Base-by-base conservation (phyloP, 2,888 invertebrate genomes). In the Alviniconcha strummeri region DNA sequence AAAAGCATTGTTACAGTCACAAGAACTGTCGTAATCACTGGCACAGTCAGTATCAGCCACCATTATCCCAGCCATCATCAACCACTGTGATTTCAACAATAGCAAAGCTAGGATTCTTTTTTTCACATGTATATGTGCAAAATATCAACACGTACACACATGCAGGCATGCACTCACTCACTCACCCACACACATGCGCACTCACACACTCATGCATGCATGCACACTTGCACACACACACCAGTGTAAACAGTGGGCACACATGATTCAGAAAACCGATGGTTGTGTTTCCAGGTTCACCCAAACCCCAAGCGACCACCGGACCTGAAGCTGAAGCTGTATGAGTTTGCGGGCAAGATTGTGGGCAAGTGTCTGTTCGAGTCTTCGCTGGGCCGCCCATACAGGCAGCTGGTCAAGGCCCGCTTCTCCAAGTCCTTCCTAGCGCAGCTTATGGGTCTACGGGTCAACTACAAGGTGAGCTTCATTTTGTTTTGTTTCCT, bases 301-400 rank as follows among this genome's bases (percentile, higher is more conserved):
- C 98, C 98, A 5, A 97, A 97, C 94, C 93, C 94, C 1, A 91
- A 92, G 84, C 95, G 97, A n/a, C 96, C 96, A 7, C 91, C 96
- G 5, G 95, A 96, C 91, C 94, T 97, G 67, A 97, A 97, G 94
- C 92, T 97, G 85, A 97, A 97, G 90, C 96, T 98, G 94, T 98
- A 96, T 93, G 98, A 98, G 94, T 97, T 94, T 91, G 98, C 98
- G 67, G 98, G 98, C 82, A 97, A 97, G 94, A 95, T 98, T 89
- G 97, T 98, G 71, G 98, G 98, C 85, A 98, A 98, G 95, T 98
- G 98, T 94, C 95, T 98, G 89, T 98, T 97, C 93, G 98, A 98
- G 95, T 97, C 97, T 85, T 97, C 98, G 5, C 95, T 98, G 82
- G 98, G 98, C 67, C 97, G 97, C 84, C 96, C 96, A 17, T 97